Evolutionary conservation across 2,888 invertebrate genomes (phyloP).

Genomic region (Trissonchulus sp.): DNA sequence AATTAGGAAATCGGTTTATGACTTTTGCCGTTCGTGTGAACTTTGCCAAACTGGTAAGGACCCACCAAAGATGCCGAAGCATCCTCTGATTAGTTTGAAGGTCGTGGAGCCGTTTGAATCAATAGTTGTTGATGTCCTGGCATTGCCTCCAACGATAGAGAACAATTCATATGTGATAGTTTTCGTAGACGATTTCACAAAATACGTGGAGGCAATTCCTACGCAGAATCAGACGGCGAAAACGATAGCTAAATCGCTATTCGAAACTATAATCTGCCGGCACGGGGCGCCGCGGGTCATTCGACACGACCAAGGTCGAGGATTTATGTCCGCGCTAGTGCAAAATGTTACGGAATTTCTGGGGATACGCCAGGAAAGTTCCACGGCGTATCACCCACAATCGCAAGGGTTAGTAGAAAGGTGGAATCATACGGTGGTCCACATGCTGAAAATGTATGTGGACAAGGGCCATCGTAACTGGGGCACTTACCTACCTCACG

Average conservation of each 20-base stretch:
- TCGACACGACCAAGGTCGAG: neutral
- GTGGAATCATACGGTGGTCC: no score
- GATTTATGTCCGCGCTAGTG: neutral
- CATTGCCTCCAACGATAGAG: neutral
- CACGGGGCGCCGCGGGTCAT: slow-evolving; percentile 9
- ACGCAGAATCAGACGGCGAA: neutral
- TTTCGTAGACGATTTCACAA: neutral
- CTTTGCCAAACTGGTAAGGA: no score
- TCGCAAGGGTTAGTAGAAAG: no score
- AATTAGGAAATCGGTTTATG: no score
- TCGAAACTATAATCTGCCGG: neutral
- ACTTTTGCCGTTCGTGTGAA: no score
- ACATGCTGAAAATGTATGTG: slow-evolving; percentile 2
- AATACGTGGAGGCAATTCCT: no score
- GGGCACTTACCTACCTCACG: no score
- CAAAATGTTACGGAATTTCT: neutral
- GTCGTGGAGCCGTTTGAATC: no score
- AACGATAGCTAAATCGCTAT: neutral
- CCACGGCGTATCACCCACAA: no score
- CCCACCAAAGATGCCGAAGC: no score
- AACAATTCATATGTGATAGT: neutral
- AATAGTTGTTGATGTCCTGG: no score
- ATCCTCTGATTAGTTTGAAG: no score
- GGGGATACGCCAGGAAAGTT: neutral
- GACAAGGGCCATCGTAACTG: slow-evolving; percentile 5